phyloP scores from a whole-genome alignment of 2,888 invertebrate species.

The Conomelus anceps region DNA sequence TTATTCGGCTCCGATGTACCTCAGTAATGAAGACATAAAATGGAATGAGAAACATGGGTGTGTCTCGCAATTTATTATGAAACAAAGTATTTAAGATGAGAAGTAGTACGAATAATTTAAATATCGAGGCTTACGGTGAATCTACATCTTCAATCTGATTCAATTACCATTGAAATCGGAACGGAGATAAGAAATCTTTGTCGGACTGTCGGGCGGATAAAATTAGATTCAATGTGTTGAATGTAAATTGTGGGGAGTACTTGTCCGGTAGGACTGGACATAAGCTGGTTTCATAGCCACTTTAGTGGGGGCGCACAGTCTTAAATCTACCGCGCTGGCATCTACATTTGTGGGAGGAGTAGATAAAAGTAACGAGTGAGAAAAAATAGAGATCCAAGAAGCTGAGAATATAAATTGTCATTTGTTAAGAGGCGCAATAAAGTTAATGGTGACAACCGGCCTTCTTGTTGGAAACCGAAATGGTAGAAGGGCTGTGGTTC shows the following conservation, averaged over 20 bases:
- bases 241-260: not conserved
- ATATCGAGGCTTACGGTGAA: not conserved
- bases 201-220: not conserved
- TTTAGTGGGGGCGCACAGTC: not conserved
- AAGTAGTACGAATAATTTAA: not conserved
- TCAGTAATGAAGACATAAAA: not conserved
- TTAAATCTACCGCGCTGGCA: not conserved
- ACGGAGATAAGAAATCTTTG: not conserved
- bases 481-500: not conserved
- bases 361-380: not conserved
- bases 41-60: not conserved
- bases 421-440: not conserved
- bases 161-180: not conserved
- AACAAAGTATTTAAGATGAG: not conserved
- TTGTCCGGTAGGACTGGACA: not conserved
- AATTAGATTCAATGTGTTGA: not conserved
- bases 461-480: not conserved
- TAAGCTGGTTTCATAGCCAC: not conserved
- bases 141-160: not conserved
- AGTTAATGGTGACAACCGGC: not conserved
- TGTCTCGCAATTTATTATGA: not conserved
- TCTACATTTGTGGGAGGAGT: not conserved
- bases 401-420: not conserved
- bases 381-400: not conserved
- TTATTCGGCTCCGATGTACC: not conserved